phyloP scores from a whole-genome alignment of 2,113 vertebrate genomes.

The Sebastes fasciatus region DNA sequence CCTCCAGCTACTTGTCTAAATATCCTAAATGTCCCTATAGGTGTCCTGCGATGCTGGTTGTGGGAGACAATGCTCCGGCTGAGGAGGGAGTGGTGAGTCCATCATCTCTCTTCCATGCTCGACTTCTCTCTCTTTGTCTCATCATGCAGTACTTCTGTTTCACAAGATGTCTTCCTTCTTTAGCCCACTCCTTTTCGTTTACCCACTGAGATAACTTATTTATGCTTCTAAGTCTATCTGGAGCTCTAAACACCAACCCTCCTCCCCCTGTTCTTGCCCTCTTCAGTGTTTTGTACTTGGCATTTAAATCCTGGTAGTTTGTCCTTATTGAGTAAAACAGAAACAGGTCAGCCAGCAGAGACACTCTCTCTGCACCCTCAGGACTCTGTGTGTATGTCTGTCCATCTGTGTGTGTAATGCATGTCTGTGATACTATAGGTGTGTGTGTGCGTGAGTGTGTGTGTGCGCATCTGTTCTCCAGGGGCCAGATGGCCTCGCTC shows the following conservation, averaged over 20 bases:
- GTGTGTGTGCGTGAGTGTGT: slow-evolving; percentile 11
- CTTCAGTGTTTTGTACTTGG: slow-evolving; percentile 35
- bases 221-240: not conserved
- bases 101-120: not conserved
- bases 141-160: not conserved
- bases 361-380: not conserved
- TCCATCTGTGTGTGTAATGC: not conserved
- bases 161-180: not conserved
- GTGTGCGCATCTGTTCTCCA: slow-evolving; percentile 12
- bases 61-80: slow-evolving; percentile 94
- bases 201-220: not conserved
- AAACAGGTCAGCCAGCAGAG: slow-evolving; percentile 53
- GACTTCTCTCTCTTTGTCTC: not conserved
- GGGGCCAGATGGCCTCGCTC: slow-evolving; percentile 64
- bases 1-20: not conserved
- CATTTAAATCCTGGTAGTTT: slow-evolving; percentile 13
- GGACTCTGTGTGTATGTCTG: slow-evolving; percentile 1
- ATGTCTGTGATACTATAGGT: not conserved
- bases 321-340: slow-evolving; percentile 49
- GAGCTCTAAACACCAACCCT: not conserved
- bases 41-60: slow-evolving; percentile 96
- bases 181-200: too few species aligned
- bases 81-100: slow-evolving; percentile 96
- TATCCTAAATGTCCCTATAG: slow-evolving; percentile 69
- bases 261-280: not conserved